Percentiles rank a stretch among this genome's conserved stretches.
Evolutionary conservation across 92 coral and sea anemone genomes (phyloP).

Genomic region (Epizoanthus scotinus): DNA sequence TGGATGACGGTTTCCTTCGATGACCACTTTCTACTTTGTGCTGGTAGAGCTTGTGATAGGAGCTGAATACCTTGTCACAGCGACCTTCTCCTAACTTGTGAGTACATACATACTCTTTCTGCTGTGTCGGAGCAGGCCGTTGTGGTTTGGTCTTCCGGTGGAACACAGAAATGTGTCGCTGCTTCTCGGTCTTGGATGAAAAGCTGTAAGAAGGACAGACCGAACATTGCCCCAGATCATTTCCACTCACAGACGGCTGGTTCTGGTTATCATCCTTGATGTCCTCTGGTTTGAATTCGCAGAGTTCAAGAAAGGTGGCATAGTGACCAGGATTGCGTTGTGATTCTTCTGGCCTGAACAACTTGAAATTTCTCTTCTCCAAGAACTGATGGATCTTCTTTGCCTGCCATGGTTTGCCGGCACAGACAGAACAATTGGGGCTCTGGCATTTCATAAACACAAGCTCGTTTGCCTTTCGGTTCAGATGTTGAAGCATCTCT

Average conservation of each 20-base stretch:
- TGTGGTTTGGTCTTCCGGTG: constrained; percentile 22
- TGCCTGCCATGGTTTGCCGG: constrained; percentile 17
- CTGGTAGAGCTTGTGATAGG: constrained; percentile 25
- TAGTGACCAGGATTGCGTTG: constrained; percentile 38
- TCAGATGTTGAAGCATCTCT: background rate
- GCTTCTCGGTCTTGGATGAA: constrained; percentile 30
- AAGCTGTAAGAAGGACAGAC: constrained; percentile 27
- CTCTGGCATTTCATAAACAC: background rate
- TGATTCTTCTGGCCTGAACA: constrained; percentile 41
- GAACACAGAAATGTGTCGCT: constrained; percentile 6
- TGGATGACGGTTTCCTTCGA: constrained; percentile 17
- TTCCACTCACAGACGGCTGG: constrained; percentile 2
- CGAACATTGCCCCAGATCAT: constrained; percentile 4
- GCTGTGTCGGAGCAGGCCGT: constrained; percentile 14
- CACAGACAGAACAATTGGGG: background rate
- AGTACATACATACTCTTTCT: constrained; percentile 10
- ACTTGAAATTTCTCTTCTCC: background rate
- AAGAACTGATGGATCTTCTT: background rate
- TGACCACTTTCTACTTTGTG: constrained; percentile 8
- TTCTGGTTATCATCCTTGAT: constrained; percentile 29
- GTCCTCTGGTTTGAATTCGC: background rate
- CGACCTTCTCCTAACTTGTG: constrained; percentile 11
- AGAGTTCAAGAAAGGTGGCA: constrained; percentile 53
- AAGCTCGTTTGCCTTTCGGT: background rate
- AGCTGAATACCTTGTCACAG: constrained; percentile 3